Percentiles rank a stretch among this genome's conserved stretches.
Conservation (phyloP, 2,888 invertebrate species). For the Pseudoips prasinana region DNA sequence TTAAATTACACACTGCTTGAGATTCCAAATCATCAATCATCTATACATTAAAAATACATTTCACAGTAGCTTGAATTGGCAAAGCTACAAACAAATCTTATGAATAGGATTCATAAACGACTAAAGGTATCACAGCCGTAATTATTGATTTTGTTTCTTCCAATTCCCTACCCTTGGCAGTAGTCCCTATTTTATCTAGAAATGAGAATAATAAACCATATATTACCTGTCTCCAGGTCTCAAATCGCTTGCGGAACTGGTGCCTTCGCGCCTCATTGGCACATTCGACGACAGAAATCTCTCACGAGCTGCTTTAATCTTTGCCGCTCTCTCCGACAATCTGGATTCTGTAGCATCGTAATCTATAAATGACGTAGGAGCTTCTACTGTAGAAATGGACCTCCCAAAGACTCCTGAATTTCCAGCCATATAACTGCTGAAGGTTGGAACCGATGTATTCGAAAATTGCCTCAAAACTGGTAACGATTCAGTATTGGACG, state of each 20-base stretch:
- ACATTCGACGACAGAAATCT: constrained; percentile 83
- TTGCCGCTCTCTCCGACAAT: constrained; percentile 79
- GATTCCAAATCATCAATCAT: too few relatives aligned
- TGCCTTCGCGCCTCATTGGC: constrained; percentile 68
- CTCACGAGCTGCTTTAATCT: constrained; percentile 86
- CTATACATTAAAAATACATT: too few relatives aligned
- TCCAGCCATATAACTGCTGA: constrained; percentile 53
- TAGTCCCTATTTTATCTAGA: too few relatives aligned
- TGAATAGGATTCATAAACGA: too few relatives aligned
- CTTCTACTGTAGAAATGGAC: constrained; percentile 57
- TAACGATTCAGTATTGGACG: constrained; percentile 29
- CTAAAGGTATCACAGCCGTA: too few relatives aligned
- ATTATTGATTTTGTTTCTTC: too few relatives aligned
- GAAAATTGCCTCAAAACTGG: constrained; percentile 59
- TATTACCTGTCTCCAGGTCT: constrained; percentile 66
- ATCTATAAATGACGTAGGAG: constrained; percentile 38
- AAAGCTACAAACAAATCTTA: too few relatives aligned
- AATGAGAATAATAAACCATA: too few relatives aligned
- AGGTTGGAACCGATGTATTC: constrained; percentile 54
- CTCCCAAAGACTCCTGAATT: constrained; percentile 53
- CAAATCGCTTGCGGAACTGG: constrained; percentile 69
- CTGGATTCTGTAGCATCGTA: constrained; percentile 47
- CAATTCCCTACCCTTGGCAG: too few relatives aligned
- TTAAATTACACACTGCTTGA: too few relatives aligned
- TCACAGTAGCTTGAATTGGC: too few relatives aligned